These are phyloP conservation scores for Plestiodon gilberti DNA, from an alignment of 2,113 vertebrate genomes.

Conservation along the genomic window DNA sequence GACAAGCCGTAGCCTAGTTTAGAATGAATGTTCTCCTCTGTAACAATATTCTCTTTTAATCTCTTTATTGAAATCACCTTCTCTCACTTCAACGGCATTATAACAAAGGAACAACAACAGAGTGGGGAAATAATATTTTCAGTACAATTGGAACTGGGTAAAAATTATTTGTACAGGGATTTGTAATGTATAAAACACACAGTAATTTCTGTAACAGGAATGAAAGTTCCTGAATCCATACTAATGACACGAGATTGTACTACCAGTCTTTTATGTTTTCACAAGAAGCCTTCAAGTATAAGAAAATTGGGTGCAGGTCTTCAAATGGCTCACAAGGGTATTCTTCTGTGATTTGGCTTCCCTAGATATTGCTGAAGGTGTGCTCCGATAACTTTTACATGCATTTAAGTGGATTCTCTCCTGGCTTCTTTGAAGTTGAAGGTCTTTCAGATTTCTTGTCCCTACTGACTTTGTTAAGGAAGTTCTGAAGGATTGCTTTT, in stretches of 20 bases:
- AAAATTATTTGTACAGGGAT: background rate
- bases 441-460: background rate
- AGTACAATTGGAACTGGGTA: background rate
- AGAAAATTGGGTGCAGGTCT: background rate
- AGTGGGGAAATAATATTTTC: background rate
- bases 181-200: background rate
- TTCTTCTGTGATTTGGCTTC: background rate
- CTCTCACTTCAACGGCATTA: background rate
- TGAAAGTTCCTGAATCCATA: background rate
- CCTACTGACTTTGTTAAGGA: constrained; percentile 17
- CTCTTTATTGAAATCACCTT: background rate
- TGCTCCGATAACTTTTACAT: background rate
- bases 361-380: background rate
- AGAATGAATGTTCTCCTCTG: background rate
- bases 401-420: background rate
- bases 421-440: constrained; percentile 10
- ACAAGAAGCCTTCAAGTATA: background rate
- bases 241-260: background rate
- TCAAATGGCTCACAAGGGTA: constrained; percentile 7
- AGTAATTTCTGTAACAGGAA: background rate
- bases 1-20: background rate
- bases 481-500: constrained; percentile 32
- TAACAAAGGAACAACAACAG: background rate
- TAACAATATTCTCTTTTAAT: background rate
- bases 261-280: background rate